Base-by-base conservation (phyloP, 1,140 invertebrate species). In the Apis dorsata region DNA sequence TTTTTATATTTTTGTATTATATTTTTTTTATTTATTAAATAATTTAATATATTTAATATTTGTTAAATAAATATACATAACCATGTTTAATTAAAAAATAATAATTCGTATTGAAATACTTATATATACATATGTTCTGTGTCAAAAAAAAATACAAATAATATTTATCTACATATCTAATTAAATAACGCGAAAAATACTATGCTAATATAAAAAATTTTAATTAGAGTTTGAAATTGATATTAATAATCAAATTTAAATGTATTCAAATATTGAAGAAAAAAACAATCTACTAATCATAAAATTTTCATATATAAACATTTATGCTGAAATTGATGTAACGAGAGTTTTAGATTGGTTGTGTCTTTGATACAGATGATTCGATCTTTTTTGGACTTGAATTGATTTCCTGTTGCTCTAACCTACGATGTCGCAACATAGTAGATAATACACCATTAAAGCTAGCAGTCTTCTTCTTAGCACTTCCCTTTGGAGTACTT, bases 401-500 rank as follows among this genome's bases (percentile, higher is more conserved):
- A 86, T 92, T 93, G 55, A 94, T 93, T 89, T 94, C 93, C 74
- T 94, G 93, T 79, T 96, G 95, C 72, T 96, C 95, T 85, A 96
- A 94, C 83, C 95, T 94, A 70, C 96, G 94, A 88, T 97, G 96
- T 63, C 96, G 93, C 78, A 96, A 94, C 95, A 97, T 97, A 74
- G 96, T 97, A 0, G 95, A 96, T 21, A 97, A 92, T 60, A 97
- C 96, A 7, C 96, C 96, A 92, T 96, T 96, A 86, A 97, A 95
- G 62, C 96, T 97, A 0, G 96, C 96, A 2, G 96, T 97, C 92
- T 97, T 96, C 92, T 97, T 97, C 89, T 97, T 97, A 0, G 96
- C 96, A 85, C 96, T 96, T 10, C 96, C 96, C 87, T 96, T 95
- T 21, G 96, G 94, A 10, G 95, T 95, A 76, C 95, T 95, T 83